Percentiles rank a stretch among this genome's conserved stretches.
Evolutionary conservation across 2,113 vertebrate genomes (phyloP).

Genomic region (Orycteropus afer): DNA sequence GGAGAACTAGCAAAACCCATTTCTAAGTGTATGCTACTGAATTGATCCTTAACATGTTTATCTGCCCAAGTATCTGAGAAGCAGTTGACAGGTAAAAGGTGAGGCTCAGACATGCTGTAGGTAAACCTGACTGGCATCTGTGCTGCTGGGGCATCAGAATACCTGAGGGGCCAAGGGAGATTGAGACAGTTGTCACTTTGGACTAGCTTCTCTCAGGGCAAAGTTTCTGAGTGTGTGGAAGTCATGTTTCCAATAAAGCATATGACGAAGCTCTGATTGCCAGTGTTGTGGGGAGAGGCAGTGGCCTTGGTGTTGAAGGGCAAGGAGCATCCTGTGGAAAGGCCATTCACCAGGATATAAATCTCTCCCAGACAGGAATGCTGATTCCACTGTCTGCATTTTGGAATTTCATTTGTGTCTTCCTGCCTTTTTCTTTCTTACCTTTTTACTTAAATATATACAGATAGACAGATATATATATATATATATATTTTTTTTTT

Average conservation of each 20-base stretch:
- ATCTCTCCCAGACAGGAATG: background rate
- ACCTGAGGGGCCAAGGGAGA: background rate
- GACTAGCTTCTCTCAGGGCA: background rate
- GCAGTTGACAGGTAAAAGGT: background rate
- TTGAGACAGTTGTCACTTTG: background rate
- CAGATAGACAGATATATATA: no score
- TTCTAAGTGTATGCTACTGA: background rate
- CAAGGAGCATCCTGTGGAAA: background rate
- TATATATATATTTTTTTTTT: no score
- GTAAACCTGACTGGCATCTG: background rate
- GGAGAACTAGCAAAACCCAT: background rate
- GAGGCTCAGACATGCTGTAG: background rate
- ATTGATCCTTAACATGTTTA: background rate
- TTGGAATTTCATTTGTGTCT: background rate
- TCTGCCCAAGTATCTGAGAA: background rate
- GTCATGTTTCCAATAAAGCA: background rate
- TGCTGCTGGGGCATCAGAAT: background rate
- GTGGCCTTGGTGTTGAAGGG: background rate
- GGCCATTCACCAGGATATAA: accelerated
- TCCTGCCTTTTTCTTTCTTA: background rate
- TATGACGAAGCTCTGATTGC: background rate
- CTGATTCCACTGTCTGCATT: background rate
- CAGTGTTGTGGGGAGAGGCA: background rate
- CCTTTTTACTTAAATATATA: background rate
- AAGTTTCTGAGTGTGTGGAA: background rate